Evolutionary conservation across 1,140 invertebrate species (phyloP), one percentile per base, ranked within the genome.

Genomic region (Drosophila funebris): DNA sequence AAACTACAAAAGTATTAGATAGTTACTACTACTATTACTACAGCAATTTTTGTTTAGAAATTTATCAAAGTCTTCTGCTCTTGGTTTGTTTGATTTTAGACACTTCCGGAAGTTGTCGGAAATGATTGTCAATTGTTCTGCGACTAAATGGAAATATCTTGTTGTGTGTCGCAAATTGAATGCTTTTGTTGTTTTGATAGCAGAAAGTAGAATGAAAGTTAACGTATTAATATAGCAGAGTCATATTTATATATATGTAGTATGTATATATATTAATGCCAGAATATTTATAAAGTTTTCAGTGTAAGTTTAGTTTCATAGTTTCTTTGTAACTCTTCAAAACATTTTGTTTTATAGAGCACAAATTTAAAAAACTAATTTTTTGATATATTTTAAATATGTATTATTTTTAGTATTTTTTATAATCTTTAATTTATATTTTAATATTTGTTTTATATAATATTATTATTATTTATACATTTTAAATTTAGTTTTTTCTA

Each of bases 51-150:
- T 37, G 18, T 9, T 33, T 4, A 16, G 2, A 62, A 8, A 39
- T 62, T 41, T 62, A 52, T 61, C 27, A 54, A 8, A 43, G 1
- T 27, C 24, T 27, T 27, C 39, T 18, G 1, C 20, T 52, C n/a
- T n/a, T n/a, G n/a, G n/a, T n/a, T n/a, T n/a, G n/a, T n/a, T 43
- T 29, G 29, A 13, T 44, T 13, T 16, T 13, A 20, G 14, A 36
- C 18, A 50, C 63, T 67, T 67, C 63, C 63, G 53, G 33, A 31
- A 9, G 9, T 20, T 67, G 31, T 66, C 41, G 53, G 43, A 58
- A 67, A 67, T 48, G 41, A 44, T 56, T 63, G 36, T 46, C 7
- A 31, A 31, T 7, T 31, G n/a, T n/a, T 27, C 50, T 8, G 11
- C 4, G n/a, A 14, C 61, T 16, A 56, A 66, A 66, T 66, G 22